Percentiles rank a stretch among this genome's conserved stretches.
Evolutionary conservation across 1,140 invertebrate species (phyloP).

Genomic region (Lanistes nyassanus): DNA sequence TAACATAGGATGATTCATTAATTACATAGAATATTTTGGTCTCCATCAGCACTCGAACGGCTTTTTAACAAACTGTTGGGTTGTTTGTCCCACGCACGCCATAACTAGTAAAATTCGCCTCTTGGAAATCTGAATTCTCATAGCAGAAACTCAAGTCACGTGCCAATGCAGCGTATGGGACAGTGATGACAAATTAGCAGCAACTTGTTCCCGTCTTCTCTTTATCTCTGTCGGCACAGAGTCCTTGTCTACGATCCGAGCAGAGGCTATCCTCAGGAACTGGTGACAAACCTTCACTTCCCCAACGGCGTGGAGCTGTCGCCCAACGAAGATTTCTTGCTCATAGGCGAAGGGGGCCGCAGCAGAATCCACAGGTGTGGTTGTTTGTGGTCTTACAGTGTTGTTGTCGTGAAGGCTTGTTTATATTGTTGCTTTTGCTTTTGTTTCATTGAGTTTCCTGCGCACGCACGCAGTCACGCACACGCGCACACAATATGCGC

Average conservation of each 20-base stretch:
- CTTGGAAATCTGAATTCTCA: too few species aligned
- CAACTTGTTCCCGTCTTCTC: too few species aligned
- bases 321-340: conserved; percentile 37
- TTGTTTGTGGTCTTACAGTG: background rate
- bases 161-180: too few species aligned
- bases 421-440: background rate
- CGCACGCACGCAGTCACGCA: background rate
- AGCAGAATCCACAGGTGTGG: conserved; percentile 44
- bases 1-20: too few species aligned
- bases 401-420: background rate
- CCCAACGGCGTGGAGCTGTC: conserved; percentile 52
- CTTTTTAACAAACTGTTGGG: too few species aligned
- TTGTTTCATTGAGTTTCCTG: background rate
- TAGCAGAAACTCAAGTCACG: too few species aligned
- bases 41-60: too few species aligned
- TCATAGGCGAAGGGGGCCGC: conserved; percentile 44
- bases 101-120: too few species aligned
- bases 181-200: too few species aligned
- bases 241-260: conserved; percentile 39
- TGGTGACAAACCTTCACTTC: conserved; percentile 42
- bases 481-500: background rate
- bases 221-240: too few species aligned
- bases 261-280: conserved; percentile 32
- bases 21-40: too few species aligned
- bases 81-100: too few species aligned